Percentiles rank a stretch among this genome's conserved stretches.
phyloP scores from a whole-genome alignment of 2,113 vertebrate genomes.

The Meriones unguiculatus region DNA sequence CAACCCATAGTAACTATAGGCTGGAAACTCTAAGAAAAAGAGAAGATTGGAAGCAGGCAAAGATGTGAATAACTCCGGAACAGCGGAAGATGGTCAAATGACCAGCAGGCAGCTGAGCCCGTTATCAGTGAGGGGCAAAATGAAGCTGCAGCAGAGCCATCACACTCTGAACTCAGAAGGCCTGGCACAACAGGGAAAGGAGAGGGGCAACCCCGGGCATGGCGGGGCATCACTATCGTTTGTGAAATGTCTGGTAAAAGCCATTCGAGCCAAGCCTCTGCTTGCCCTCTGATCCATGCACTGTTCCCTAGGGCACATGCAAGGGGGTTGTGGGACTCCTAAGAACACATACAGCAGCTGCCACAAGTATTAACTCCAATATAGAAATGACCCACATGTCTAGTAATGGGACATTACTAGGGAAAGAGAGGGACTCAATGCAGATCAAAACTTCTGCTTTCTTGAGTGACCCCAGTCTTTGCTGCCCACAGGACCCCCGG shows the following conservation, averaged over 20 bases:
- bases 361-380: neutral
- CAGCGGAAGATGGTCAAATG: neutral
- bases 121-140: neutral
- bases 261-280: neutral
- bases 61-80: neutral
- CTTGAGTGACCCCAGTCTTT: neutral
- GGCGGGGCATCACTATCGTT: too few species aligned
- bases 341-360: accelerated
- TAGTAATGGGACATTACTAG: neutral
- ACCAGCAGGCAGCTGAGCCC: neutral
- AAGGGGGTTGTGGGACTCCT: too few species aligned
- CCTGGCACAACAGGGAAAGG: neutral
- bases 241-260: neutral
- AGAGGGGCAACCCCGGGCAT: neutral
- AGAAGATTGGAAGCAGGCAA: neutral
- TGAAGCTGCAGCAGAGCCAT: neutral
- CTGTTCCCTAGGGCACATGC: neutral
- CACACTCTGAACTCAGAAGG: neutral
- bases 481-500: neutral
- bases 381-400: neutral
- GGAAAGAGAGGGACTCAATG: too few species aligned
- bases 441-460: neutral
- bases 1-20: neutral
- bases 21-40: neutral
- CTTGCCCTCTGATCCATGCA: neutral